A percentile compares a stretch with the other conserved stretches of the same genome.
Conservation (phyloP, 2,113 vertebrate species). For the Barnardius zonarius region DNA sequence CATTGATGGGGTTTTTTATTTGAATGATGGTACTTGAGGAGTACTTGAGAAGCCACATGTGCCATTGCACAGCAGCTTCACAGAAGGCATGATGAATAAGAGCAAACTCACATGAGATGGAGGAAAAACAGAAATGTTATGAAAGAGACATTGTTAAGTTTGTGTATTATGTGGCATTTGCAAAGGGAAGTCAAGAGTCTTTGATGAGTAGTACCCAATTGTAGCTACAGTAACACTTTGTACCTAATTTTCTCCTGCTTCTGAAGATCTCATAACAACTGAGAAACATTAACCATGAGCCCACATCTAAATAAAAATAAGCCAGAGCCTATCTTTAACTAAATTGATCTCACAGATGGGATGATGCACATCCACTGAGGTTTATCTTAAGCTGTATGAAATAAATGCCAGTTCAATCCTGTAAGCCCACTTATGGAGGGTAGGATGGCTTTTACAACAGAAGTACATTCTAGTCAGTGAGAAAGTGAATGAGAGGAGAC, state of each 20-base stretch:
- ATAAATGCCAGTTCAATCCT: neutral
- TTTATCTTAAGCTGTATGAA: neutral
- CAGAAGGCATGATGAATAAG: neutral
- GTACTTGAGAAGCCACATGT: neutral
- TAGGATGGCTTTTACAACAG: neutral
- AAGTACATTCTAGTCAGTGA: neutral
- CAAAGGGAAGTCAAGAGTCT: neutral
- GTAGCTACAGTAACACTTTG: neutral
- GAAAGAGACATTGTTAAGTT: neutral
- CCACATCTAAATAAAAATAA: neutral
- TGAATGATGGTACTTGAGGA: neutral
- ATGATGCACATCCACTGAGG: neutral
- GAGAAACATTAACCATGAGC: neutral
- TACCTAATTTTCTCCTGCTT: neutral
- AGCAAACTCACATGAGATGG: neutral
- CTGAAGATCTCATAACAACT: neutral
- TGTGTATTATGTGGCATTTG: neutral
- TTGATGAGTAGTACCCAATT: neutral
- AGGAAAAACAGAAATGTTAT: neutral
- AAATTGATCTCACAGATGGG: neutral
- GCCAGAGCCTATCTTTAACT: neutral
- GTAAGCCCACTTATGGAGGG: neutral
- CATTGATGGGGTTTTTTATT: neutral
- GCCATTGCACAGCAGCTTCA: neutral
- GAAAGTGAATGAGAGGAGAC: neutral